A percentile compares a stretch with the other conserved stretches of the same genome.
Conservation (phyloP, 2,113 vertebrate genomes). For the Oreotrochilus melanogaster region DNA sequence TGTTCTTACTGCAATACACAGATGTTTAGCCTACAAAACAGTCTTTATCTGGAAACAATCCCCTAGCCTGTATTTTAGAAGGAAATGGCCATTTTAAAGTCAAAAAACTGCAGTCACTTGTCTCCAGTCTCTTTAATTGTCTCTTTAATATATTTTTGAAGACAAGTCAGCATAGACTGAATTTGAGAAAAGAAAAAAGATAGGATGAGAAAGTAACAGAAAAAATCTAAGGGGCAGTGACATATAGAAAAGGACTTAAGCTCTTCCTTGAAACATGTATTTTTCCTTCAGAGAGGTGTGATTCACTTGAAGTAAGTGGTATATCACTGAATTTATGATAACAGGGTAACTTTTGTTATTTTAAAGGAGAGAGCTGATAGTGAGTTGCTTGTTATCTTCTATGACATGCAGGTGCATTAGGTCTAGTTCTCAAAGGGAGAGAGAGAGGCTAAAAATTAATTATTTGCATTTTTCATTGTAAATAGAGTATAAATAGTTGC, state of each 20-base stretch:
- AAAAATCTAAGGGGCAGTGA: not conserved
- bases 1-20: not conserved
- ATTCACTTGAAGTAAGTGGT: not conserved
- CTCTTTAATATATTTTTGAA: not conserved
- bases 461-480: not conserved
- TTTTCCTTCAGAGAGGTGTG: not conserved
- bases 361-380: not conserved
- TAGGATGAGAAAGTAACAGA: not conserved
- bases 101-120: not conserved
- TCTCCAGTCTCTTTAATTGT: not conserved
- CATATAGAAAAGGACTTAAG: not conserved
- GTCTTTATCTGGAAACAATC: not conserved
- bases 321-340: not conserved
- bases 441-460: not conserved
- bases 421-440: not conserved
- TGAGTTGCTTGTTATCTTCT: not conserved
- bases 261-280: not conserved
- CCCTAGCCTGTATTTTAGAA: not conserved
- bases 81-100: not conserved
- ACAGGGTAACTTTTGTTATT: not conserved
- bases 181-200: not conserved
- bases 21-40: not conserved
- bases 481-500: not conserved
- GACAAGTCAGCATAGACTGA: not conserved
- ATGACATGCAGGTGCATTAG: not conserved